phyloP scores from a whole-genome alignment of 2,797 vertebrate genomes.

The Dendrocincla tyrannina region DNA sequence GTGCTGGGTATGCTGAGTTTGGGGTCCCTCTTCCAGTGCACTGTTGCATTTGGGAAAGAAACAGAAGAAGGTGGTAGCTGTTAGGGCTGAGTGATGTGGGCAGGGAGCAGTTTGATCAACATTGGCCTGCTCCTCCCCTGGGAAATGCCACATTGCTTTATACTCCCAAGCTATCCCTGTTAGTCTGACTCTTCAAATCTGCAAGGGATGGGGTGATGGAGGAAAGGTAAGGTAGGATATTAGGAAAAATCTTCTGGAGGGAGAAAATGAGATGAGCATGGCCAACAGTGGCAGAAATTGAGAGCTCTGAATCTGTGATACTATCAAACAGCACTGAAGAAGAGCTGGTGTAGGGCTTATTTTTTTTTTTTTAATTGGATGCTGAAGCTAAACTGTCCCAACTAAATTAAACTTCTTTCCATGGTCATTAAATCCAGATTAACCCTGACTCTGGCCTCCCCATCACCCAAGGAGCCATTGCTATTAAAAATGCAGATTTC shows the following conservation, averaged over 20 bases:
- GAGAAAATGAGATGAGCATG: background rate
- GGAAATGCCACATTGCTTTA: background rate
- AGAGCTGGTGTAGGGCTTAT: background rate
- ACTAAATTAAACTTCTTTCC: background rate
- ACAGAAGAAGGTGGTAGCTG: background rate
- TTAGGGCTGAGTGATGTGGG: background rate
- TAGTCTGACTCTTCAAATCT: background rate
- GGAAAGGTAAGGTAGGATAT: background rate
- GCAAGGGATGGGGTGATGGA: background rate
- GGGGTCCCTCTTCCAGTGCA: background rate
- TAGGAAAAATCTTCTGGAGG: background rate
- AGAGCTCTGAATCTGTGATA: background rate
- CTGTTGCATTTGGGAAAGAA: background rate
- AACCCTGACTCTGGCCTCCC: background rate
- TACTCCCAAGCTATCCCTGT: background rate
- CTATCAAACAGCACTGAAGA: background rate
- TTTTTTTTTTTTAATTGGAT: background rate
- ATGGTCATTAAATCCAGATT: background rate
- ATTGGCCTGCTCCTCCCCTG: background rate
- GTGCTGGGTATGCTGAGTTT: background rate
- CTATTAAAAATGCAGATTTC: background rate
- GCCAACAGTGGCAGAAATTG: background rate
- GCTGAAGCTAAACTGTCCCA: background rate
- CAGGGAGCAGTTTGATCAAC: accelerated
- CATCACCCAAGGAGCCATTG: background rate